Evolutionary conservation across 2,888 invertebrate genomes (phyloP), one percentile per base, ranked within the genome.

Genomic region (Lymantria dispar): DNA sequence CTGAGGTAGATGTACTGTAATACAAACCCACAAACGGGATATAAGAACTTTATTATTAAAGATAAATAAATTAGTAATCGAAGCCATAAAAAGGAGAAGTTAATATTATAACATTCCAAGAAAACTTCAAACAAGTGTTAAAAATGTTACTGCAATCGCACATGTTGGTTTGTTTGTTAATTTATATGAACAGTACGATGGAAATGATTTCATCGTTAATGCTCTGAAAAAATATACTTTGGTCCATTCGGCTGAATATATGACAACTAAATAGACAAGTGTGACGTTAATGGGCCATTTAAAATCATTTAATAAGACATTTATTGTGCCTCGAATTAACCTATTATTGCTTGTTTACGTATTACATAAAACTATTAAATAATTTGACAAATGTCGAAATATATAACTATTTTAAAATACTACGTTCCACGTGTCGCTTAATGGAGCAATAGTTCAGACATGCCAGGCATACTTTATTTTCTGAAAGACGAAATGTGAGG

Each of bases 261-360:
- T 13, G 29, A 55, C 44, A 51, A 60, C 45, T 51, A 46, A 60
- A 49, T 50, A 13, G 13, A 15, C 42, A 14, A 9, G n/a, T 31
- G 29, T 33, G 53, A 57, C 57, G 37, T 33, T 68, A 60, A 64
- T 55, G 45, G 12, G 45, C 39, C 47, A 64, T 56, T 64, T 53
- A 50, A 64, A 57, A 54, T 43, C 31, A 33, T 15, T 56, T 50
- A 45, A 42, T 40, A 33, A n/a, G 56, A 56, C 48, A 54, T 56
- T 60, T 52, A 56, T 60, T 45, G 43, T 22, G 29, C 22, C 40
- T n/a, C 9, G 39, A 50, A 55, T 50, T 51, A 36, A 36, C 9
- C 36, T 36, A 36, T 36, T 36, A 36, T 11, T 36, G 36, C 7
- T 39, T 12, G 13, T 39, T 39, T 13, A 39, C n/a, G n/a, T 39